Percentiles rank a stretch among this genome's conserved stretches.
Conservation (phyloP, 2,888 invertebrate species). For the Tryphoninae sp. region DNA sequence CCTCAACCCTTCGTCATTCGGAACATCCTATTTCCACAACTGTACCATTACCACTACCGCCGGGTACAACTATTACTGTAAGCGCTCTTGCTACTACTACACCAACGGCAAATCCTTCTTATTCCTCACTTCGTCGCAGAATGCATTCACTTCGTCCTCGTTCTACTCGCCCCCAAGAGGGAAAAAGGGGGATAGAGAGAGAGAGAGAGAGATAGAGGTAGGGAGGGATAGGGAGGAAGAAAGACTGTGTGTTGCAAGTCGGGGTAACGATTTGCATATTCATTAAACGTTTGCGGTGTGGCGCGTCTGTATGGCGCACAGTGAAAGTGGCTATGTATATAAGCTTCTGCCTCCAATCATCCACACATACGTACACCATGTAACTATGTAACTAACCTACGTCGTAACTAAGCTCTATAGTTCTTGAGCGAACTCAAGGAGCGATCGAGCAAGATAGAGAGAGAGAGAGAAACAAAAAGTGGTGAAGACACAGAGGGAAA, state of each 20-base stretch:
- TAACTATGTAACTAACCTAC: conserved; percentile 39
- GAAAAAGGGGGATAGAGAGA: too few species aligned
- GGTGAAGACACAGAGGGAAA: background rate
- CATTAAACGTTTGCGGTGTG: conserved; percentile 75
- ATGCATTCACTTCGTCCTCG: conserved; percentile 56
- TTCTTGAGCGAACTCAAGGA: conserved; percentile 48
- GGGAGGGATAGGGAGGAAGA: conserved; percentile 21
- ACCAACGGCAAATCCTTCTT: conserved; percentile 48
- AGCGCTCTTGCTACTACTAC: conserved; percentile 1
- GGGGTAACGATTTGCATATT: conserved; percentile 77
- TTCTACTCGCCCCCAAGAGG: conserved; percentile 50
- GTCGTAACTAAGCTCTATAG: conserved; percentile 46
- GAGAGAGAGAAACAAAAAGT: conserved; percentile 5
- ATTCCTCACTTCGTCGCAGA: conserved; percentile 41
- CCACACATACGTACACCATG: background rate
- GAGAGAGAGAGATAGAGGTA: too few species aligned
- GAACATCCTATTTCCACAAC: conserved; percentile 43
- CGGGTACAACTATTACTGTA: conserved; percentile 9
- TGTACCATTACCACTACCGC: conserved; percentile 26
- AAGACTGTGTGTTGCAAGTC: conserved; percentile 72
- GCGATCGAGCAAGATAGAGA: conserved; percentile 44
- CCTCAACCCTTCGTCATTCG: conserved; percentile 51
- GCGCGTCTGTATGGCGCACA: conserved; percentile 44
- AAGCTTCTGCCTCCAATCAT: conserved; percentile 30
- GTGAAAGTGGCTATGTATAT: conserved; percentile 51